Evolutionary conservation across 2,888 invertebrate species (phyloP).

Genomic region (Timandra comae): DNA sequence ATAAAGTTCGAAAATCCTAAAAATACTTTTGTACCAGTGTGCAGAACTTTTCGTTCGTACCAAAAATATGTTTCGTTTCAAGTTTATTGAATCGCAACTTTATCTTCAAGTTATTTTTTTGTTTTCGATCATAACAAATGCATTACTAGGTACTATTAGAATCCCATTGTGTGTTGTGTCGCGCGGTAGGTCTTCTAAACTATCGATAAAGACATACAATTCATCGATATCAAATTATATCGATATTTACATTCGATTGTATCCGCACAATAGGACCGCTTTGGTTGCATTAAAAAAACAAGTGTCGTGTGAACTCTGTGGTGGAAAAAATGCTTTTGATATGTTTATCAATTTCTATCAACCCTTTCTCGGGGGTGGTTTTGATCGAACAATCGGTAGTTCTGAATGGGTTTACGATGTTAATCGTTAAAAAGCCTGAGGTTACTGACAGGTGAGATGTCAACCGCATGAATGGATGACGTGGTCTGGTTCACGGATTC

Average conservation of each 20-base stretch:
- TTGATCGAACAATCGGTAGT: constrained; percentile 55
- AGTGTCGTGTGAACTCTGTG: constrained; percentile 40
- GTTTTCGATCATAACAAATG: too few relatives aligned
- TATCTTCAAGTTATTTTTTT: too few relatives aligned
- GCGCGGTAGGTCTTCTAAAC: constrained; percentile 56
- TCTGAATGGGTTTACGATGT: constrained; percentile 63
- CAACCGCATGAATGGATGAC: constrained; percentile 47
- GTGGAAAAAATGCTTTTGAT: constrained; percentile 58
- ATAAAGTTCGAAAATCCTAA: too few relatives aligned
- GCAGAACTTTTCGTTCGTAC: too few relatives aligned
- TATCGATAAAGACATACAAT: constrained; percentile 42
- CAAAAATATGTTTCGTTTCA: too few relatives aligned
- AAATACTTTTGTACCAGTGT: too few relatives aligned
- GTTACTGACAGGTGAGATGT: constrained; percentile 75
- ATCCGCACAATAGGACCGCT: constrained; percentile 53
- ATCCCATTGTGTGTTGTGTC: too few relatives aligned
- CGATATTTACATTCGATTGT: constrained; percentile 63
- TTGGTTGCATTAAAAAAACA: constrained; percentile 65
- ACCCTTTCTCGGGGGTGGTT: constrained; percentile 64
- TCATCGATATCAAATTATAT: constrained; percentile 58
- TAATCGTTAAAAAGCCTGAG: constrained; percentile 59
- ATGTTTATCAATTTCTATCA: constrained; percentile 74
- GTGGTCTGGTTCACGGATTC: constrained; percentile 30
- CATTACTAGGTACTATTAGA: too few relatives aligned
- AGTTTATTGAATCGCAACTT: too few relatives aligned